Evolutionary conservation across 2,797 vertebrate species (phyloP), one percentile per base, ranked within the genome.

Genomic region (Acomys russatus): DNA sequence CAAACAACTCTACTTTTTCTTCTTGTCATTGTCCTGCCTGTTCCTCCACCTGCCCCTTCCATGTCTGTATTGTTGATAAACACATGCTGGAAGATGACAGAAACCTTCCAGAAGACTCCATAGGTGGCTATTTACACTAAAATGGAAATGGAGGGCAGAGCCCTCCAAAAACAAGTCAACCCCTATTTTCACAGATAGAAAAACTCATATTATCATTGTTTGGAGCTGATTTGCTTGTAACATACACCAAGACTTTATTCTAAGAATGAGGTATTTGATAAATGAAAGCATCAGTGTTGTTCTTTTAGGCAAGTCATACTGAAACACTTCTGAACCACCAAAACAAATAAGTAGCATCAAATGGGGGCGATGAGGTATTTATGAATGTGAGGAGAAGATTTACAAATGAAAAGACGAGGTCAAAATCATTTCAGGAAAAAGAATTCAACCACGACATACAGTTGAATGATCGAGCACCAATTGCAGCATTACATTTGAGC

Each of bases 301-400:
- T 68, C 51, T 86, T 73, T 5, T 66, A 94, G 56, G 10, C 28
- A 95, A 88, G 91, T 92, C 94, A 94, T 92, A 91, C 64, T 23
- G 92, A 92, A 73, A 86, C 22, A 78, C 49, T 95, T 90, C 63
- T 63, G 15, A 88, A 83, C 68, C 71, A 91, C 33, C 22, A 25
- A 88, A 76, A 94, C 3, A 78, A 17, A 14, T 25, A 44, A 86
- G n/a, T 23, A 23, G 54, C 14, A 23, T 38, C 18, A 77, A 64
- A 35, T 35, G 15, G 7, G 9, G 15, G 14, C 30, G 22, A 3
- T 1, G 11, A 71, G 49, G 20, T 38, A 49, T 84, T 49, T 66
- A 64, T 33, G 28, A 66, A 33, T 49, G 35, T 25, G 28, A 22
- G 17, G 49, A 22, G 51, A 28, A n/a, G 14, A 87, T 79, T 95